phyloP scores from a whole-genome alignment of 2,113 vertebrate species.

The Podarcis raffonei region DNA sequence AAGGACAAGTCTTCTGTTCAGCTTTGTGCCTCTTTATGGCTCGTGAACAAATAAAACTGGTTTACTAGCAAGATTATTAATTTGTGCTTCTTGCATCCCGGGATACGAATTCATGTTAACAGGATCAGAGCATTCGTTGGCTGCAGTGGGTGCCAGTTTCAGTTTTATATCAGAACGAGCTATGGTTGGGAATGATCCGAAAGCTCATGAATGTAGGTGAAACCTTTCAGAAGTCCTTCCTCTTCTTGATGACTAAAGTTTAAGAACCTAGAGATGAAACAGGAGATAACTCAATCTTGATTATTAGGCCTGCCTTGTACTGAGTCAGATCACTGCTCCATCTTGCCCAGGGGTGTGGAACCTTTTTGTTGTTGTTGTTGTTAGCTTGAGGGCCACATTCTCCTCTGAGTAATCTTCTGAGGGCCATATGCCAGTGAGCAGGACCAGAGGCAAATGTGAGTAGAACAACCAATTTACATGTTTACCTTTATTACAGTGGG shows the following conservation, averaged over 20 bases:
- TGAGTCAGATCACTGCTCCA: not conserved
- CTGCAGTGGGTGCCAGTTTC: not conserved
- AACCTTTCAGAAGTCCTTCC: not conserved
- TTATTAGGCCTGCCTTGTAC: not conserved
- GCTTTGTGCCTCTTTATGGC: not conserved
- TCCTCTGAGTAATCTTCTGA: no score
- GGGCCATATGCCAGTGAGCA: no score
- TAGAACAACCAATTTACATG: no score
- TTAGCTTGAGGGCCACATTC: no score
- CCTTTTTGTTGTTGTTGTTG: no score
- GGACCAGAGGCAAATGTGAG: no score
- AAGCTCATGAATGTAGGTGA: not conserved
- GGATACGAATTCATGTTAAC: not conserved
- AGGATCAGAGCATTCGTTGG: not conserved
- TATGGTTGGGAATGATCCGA: not conserved
- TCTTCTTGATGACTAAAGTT: no score
- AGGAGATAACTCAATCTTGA: not conserved
- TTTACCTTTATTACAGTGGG: no score
- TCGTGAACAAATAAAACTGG: not conserved
- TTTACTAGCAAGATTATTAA: not conserved
- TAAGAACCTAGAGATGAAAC: not conserved
- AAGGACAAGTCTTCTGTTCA: not conserved
- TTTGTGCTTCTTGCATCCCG: not conserved
- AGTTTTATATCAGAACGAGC: not conserved
- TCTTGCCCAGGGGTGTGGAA: not conserved